Evolutionary conservation across 2,113 vertebrate species (phyloP).

Genomic region (Apodemus speciosus): DNA sequence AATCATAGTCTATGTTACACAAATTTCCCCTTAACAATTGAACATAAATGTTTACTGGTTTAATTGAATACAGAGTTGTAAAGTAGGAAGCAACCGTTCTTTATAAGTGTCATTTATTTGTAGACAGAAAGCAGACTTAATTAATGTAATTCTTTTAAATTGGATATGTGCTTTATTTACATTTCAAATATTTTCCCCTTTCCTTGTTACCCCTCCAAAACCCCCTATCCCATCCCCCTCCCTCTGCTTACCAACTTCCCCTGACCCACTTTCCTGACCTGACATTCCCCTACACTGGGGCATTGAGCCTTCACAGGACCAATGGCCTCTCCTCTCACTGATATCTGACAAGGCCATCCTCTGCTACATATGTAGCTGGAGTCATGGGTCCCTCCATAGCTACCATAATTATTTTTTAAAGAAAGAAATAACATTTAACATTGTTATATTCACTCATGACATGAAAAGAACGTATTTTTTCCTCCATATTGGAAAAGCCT

Average conservation of each 20-base stretch:
- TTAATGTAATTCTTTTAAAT: background rate
- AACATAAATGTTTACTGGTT: background rate
- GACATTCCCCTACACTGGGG: too few relatives aligned
- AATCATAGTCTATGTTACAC: constrained; percentile 3
- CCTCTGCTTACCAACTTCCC: too few relatives aligned
- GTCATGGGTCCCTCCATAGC: too few relatives aligned
- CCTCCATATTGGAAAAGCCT: constrained; percentile 20
- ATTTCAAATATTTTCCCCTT: too few relatives aligned
- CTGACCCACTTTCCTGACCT: too few relatives aligned
- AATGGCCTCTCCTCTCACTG: too few relatives aligned
- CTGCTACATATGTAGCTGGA: too few relatives aligned
- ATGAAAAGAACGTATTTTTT: background rate
- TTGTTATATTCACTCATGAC: background rate
- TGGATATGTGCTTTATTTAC: too few relatives aligned
- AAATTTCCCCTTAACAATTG: constrained; percentile 22
- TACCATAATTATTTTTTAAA: background rate
- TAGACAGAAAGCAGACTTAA: background rate
- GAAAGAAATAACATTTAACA: constrained; percentile 25
- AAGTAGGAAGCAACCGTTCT: background rate
- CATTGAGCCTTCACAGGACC: too few relatives aligned
- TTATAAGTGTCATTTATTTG: constrained; percentile 8
- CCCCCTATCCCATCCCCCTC: too few relatives aligned
- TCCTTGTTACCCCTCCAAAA: too few relatives aligned
- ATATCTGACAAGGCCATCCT: too few relatives aligned
- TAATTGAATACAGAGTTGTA: constrained; percentile 19